A percentile compares a stretch with the other conserved stretches of the same genome.
Evolutionary conservation across 2,888 invertebrate genomes (phyloP).

Genomic region (Nudaria mundana): DNA sequence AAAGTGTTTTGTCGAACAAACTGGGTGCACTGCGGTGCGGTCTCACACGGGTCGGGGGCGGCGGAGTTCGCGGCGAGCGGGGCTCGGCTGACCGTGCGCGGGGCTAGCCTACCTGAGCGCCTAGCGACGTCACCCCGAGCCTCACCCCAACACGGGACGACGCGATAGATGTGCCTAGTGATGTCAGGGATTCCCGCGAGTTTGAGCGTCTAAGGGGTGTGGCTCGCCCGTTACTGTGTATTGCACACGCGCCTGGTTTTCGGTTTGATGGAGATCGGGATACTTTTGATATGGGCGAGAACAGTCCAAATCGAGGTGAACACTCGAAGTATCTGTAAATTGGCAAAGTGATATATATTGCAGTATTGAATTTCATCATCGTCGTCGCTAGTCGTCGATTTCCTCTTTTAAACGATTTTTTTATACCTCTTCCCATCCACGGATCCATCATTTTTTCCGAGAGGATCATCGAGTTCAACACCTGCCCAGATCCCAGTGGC

Average conservation of each 20-base stretch:
- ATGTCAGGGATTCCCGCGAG: conserved; percentile 92
- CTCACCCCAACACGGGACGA: conserved; percentile 85
- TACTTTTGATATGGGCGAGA: conserved; percentile 95
- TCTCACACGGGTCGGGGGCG: conserved; percentile 45
- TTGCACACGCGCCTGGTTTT: conserved; percentile 82
- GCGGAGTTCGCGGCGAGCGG: conserved; percentile 48
- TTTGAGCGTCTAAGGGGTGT: conserved; percentile 85
- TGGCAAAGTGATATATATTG: conserved; percentile 8
- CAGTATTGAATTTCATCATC: not conserved
- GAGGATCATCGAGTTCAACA: conserved; percentile 95
- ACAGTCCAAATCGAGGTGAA: conserved; percentile 93
- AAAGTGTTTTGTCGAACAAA: conserved; percentile 68
- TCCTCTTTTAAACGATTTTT: no score
- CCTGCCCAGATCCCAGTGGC: conserved; percentile 97
- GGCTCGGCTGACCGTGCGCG: conserved; percentile 76
- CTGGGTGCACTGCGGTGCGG: conserved; percentile 63
- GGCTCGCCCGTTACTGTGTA: conserved; percentile 83
- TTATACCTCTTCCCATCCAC: conserved; percentile 95
- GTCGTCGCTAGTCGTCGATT: no score
- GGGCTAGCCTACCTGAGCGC: conserved; percentile 84
- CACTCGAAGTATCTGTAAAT: conserved; percentile 95
- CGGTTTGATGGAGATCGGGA: conserved; percentile 90
- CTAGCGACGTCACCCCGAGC: conserved; percentile 86
- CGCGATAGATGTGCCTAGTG: conserved; percentile 83
- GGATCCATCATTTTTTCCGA: conserved; percentile 98